Conservation (phyloP, 2,888 invertebrate species). For the Chalcosyrphus nemorum region DNA sequence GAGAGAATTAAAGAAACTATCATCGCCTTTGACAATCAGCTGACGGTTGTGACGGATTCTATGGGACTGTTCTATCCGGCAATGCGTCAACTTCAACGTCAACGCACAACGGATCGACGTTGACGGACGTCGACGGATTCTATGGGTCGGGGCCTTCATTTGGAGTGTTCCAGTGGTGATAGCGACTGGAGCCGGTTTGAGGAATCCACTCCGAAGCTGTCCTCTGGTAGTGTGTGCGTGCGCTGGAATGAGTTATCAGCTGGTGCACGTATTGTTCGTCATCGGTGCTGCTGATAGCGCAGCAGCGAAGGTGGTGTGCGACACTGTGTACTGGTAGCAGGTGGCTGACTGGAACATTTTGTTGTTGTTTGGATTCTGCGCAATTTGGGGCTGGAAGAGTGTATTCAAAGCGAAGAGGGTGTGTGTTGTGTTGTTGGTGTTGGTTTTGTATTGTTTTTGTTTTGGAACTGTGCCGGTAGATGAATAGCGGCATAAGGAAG, state of each 20-base stretch:
- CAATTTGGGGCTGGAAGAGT: constrained; percentile 44
- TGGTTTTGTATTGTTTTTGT: constrained; percentile 62
- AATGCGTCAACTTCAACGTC: too few relatives aligned
- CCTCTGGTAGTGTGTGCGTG: constrained; percentile 35
- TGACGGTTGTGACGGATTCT: too few relatives aligned
- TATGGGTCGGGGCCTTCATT: too few relatives aligned
- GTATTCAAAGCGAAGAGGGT: background rate
- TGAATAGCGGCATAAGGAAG: constrained; percentile 1
- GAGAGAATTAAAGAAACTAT: too few relatives aligned
- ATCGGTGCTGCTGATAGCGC: constrained; percentile 5
- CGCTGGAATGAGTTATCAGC: constrained; percentile 61
- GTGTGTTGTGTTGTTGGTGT: too few relatives aligned
- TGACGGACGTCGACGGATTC: too few relatives aligned
- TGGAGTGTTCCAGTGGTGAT: constrained; percentile 27
- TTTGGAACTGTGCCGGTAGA: constrained; percentile 46
- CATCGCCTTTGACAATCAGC: too few relatives aligned
- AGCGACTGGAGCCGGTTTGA: constrained; percentile 59
- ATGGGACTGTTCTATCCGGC: too few relatives aligned
- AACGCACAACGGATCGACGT: too few relatives aligned
- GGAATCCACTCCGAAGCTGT: background rate
- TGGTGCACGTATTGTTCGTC: constrained; percentile 38
- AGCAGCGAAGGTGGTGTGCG: constrained; percentile 1
- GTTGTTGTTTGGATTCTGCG: constrained; percentile 67
- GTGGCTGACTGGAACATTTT: constrained; percentile 64
- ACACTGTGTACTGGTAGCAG: background rate